Base-by-base conservation (phyloP, 1,140 invertebrate genomes). In the Penaeus indicus region DNA sequence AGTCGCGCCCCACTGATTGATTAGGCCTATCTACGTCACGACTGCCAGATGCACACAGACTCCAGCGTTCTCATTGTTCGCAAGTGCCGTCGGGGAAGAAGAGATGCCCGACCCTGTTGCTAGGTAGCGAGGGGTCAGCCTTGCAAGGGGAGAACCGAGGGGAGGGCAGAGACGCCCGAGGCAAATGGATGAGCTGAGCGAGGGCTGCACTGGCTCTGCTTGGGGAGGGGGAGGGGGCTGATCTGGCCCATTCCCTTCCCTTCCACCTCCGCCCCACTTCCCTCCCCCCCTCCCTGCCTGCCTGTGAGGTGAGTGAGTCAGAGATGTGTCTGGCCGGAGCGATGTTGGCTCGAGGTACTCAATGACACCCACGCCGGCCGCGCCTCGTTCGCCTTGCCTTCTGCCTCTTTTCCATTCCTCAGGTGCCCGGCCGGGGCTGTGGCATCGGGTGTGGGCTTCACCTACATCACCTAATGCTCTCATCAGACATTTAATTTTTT, bases 21-120 rank as follows among this genome's bases (percentile, higher is more conserved):
- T 87, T 87, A 87, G 86, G 86, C 86, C 86, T 87, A 87, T 64
- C 86, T 83, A 87, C 86, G 86, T 83, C 86, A 87, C 38, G 79
- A 69, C 78, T 77, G n/a, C 78, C 16, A 25, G 38, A 42, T 42
- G 38, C 7, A 42, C 4, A 42, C 38, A 42, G 38, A 42, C 38
- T 42, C 38, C 38, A 4, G 38, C 38, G 38, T 42, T 42, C 38
- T 42, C 38, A 42, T 42, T 42, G 38, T 42, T 42, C 38, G 38
- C 38, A 42, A 42, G 4, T 42, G 38, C 38, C 38, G 38, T 42
- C 38, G 38, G 38, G 38, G 38, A 42, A 42, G 38, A 42, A 42
- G 38, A 42, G 38, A 42, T 42, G 38, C 38, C 38, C 38, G 38
- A 42, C 38, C 38, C 38, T 42, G 38, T 42, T 42, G 38, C 38